Evolutionary conservation across 2,113 vertebrate species (phyloP), one percentile per base, ranked within the genome.

Genomic region (Neotragus pygmaeus): DNA sequence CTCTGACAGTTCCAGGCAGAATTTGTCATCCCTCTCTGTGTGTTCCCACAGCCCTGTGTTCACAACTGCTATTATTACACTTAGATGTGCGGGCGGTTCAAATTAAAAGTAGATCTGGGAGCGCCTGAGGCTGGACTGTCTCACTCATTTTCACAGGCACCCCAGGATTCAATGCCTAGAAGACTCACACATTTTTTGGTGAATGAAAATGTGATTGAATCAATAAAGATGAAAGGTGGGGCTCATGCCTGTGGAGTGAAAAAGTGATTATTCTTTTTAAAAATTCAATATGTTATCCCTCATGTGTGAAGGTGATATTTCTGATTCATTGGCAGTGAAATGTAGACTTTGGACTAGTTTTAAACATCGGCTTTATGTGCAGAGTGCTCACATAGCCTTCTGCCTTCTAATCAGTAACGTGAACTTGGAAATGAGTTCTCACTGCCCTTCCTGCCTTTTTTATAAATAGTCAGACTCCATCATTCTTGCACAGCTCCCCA

Each of bases 301-400:
- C 81, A 91, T 49, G 75, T 75, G 25, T 84, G 70, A 90, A 88
- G n/a, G 58, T 73, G 51, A 97, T 75, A 81, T 97, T 96, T 91
- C 95, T 96, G 90, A 89, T 64, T 89, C 82, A 51, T 7, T 23
- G 80, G 45, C 30, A 90, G 49, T 89, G 86, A 83, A 85, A 81
- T 64, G 3, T 43, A 75, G 83, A 73, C 53, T 89, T 39, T 64
- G n/a, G 77, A 82, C 62, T 66, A 12, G 36, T 64, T 85, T 51
- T n/a, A n/a, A 49, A 43, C 43, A 5, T 94, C 88, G 11, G 33
- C 77, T 95, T 90, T 82, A 70, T 84, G 84, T 53, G 11, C 39
- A 45, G 49, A 36, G 28, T n/a, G 10, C 70, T 91, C 53, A 11
- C 15, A 2, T 53, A 21, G 51, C 77, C 62, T 33, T 28, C 11